These are phyloP conservation scores for Dyspetes luteomarginatus DNA, from an alignment of 2,888 invertebrate genomes.

Conservation along the genomic window DNA sequence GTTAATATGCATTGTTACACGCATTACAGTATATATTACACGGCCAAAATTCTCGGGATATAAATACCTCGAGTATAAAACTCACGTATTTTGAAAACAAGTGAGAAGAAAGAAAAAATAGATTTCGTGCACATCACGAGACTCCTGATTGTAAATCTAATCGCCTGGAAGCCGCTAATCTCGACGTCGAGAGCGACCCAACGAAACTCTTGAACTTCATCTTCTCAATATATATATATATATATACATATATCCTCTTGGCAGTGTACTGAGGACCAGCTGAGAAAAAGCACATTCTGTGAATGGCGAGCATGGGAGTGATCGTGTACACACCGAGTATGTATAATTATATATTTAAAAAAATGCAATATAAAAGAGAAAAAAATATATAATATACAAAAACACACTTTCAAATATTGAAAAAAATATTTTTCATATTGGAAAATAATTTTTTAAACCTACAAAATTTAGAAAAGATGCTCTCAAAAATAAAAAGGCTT, in stretches of 20 bases:
- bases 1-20: slow-evolving; percentile 75
- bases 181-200: no score
- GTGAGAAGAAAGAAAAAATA: background rate
- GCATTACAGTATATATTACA: slow-evolving; percentile 74
- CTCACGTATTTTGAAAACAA: background rate
- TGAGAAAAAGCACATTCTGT: slow-evolving; percentile 48
- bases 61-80: slow-evolving; percentile 28
- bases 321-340: slow-evolving; percentile 81
- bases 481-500: no score
- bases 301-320: slow-evolving; percentile 81
- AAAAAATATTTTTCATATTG: background rate
- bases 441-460: background rate
- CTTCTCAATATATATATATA: no score
- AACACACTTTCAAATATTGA: background rate
- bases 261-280: background rate
- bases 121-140: background rate
- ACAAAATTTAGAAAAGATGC: no score
- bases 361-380: background rate
- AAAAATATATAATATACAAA: background rate
- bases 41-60: slow-evolving; percentile 73
- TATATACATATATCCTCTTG: background rate
- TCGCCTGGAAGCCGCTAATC: background rate
- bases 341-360: slow-evolving; percentile 65
- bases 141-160: background rate
- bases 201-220: no score